Evolutionary conservation across 1,140 invertebrate species (phyloP).

Genomic region (Eufriesea mexicana): DNA sequence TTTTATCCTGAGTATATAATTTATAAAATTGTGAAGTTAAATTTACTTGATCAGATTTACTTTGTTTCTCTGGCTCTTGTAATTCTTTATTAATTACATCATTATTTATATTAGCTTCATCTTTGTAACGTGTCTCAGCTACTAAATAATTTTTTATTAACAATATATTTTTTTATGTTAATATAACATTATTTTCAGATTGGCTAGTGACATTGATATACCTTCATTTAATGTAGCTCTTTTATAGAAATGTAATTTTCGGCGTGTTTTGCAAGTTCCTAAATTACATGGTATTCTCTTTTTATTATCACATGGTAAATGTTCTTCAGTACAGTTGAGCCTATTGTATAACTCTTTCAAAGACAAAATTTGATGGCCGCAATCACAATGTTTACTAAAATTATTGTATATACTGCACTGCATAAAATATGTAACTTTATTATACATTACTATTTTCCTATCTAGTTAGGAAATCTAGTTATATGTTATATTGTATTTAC

Average conservation of each 20-base stretch:
- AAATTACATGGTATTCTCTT: constrained; percentile 12
- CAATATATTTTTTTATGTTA: neutral
- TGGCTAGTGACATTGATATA: neutral
- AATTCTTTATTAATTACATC: neutral
- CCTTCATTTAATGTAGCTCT: constrained; percentile 1
- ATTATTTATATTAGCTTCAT: neutral
- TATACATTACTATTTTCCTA: neutral
- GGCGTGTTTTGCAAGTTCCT: constrained; percentile 29
- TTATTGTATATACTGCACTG: constrained; percentile 21
- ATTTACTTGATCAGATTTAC: constrained; percentile 8
- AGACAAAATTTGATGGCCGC: constrained; percentile 10
- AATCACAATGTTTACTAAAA: constrained; percentile 30
- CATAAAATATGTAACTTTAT: neutral
- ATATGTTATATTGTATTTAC: neutral
- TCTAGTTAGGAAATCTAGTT: neutral
- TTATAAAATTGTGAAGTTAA: neutral
- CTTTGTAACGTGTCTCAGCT: constrained; percentile 1
- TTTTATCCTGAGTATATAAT: neutral
- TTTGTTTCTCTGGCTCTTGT: neutral
- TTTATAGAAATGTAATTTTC: neutral
- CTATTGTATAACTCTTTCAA: constrained; percentile 17
- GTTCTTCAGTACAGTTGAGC: constrained; percentile 1
- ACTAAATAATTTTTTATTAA: constrained; percentile 1
- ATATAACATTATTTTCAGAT: neutral
- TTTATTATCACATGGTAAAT: neutral